Conservation (phyloP, 2,113 vertebrate genomes). For the Apeltes quadracus region DNA sequence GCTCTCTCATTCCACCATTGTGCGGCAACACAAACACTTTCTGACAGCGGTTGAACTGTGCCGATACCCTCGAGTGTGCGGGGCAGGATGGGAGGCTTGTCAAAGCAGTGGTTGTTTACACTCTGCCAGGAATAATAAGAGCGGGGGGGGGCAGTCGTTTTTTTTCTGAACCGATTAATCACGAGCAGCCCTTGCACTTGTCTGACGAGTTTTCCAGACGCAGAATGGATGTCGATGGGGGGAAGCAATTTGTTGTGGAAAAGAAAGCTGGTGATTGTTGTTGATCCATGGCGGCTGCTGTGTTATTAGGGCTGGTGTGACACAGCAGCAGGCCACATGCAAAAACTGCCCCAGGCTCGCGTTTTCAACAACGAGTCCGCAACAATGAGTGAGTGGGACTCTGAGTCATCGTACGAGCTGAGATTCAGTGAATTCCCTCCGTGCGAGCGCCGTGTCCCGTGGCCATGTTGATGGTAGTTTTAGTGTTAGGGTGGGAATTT, state of each 20-base stretch:
- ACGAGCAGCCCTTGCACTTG: slow-evolving; percentile 63
- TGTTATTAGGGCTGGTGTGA: slow-evolving; percentile 43
- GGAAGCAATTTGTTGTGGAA: slow-evolving; percentile 66
- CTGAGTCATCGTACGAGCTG: background rate
- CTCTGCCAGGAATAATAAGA: slow-evolving; percentile 72
- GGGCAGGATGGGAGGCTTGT: slow-evolving; percentile 71
- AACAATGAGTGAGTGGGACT: background rate
- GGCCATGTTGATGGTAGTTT: background rate
- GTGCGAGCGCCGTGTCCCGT: slow-evolving; percentile 2
- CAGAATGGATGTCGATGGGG: slow-evolving; percentile 57
- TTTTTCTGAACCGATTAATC: slow-evolving; percentile 64
- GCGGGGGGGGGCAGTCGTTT: background rate
- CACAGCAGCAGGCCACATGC: slow-evolving; percentile 37
- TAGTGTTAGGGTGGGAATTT: slow-evolving; percentile 11
- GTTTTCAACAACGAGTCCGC: slow-evolving; percentile 13
- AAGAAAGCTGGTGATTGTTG: slow-evolving; percentile 69
- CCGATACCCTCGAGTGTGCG: slow-evolving; percentile 69
- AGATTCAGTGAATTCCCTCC: slow-evolving; percentile 6
- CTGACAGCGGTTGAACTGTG: slow-evolving; percentile 74
- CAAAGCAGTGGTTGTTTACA: slow-evolving; percentile 78
- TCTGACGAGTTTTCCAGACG: slow-evolving; percentile 59
- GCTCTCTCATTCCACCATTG: slow-evolving; percentile 66
- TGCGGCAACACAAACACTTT: slow-evolving; percentile 76
- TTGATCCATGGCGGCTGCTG: slow-evolving; percentile 41
- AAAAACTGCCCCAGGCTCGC: slow-evolving; percentile 19